Conservation (phyloP, 2,888 invertebrate species). For the Sarcophaga subvicina region DNA sequence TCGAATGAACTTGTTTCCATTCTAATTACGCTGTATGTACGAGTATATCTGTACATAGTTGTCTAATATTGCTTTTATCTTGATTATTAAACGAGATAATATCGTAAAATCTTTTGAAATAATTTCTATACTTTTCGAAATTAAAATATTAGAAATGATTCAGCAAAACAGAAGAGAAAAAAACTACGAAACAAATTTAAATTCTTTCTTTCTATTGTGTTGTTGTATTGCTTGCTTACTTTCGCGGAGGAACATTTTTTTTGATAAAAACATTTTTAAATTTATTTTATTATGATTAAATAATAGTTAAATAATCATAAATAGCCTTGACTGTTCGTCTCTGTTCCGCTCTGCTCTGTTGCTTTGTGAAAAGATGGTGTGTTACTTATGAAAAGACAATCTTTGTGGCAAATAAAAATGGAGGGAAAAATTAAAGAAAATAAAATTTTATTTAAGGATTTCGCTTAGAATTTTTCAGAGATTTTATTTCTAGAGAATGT, state of each 20-base stretch:
- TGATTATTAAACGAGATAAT: constrained; percentile 20
- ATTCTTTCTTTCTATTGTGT: too few species aligned
- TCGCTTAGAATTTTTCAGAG: too few species aligned
- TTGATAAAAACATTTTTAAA: not conserved
- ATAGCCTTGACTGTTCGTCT: too few species aligned
- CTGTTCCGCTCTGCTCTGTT: too few species aligned
- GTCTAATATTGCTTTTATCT: constrained; percentile 20
- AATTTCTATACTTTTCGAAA: not conserved
- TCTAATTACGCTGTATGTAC: constrained; percentile 23
- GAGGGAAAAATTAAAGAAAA: too few species aligned
- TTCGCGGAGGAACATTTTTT: not conserved
- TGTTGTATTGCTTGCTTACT: not conserved
- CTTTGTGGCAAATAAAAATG: too few species aligned
- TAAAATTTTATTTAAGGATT: too few species aligned
- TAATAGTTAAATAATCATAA: not conserved
- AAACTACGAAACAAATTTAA: too few species aligned
- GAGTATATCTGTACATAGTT: constrained; percentile 15
- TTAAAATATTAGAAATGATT: constrained; percentile 1
- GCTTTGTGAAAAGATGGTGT: too few species aligned
- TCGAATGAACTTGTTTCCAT: constrained; percentile 35
- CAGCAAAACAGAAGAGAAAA: not conserved
- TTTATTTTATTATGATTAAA: not conserved
- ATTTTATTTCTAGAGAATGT: too few species aligned
- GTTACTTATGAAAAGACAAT: too few species aligned
- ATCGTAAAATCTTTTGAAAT: constrained; percentile 2